Evolutionary conservation across 2,888 invertebrate species (phyloP).

Genomic region (Salpingus planirostris): DNA sequence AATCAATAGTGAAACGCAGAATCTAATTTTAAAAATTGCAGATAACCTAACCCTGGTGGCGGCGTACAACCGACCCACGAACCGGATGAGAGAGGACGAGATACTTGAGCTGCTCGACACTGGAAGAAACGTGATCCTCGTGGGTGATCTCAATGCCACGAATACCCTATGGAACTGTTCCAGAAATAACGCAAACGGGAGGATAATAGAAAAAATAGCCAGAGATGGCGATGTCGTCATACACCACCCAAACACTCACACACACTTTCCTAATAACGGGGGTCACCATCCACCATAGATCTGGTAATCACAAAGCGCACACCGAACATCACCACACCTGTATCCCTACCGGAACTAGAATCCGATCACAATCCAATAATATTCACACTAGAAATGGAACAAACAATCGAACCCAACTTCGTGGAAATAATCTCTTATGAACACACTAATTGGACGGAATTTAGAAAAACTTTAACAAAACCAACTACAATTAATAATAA

Average conservation of each 20-base stretch:
- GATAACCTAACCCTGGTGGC: too few species aligned
- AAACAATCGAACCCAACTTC: not conserved
- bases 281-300: conserved; percentile 3
- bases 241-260: conserved; percentile 1
- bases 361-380: too few species aligned
- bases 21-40: too few species aligned
- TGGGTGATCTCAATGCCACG: too few species aligned
- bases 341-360: conserved; percentile 5
- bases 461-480: conserved; percentile 1
- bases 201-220: not conserved
- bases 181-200: conserved; percentile 6
- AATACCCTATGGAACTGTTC: too few species aligned
- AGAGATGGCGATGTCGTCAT: not conserved
- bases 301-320: conserved; percentile 1
- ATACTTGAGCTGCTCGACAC: too few species aligned
- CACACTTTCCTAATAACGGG: conserved; percentile 4
- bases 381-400: not conserved
- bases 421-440: conserved; percentile 3
- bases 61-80: too few species aligned
- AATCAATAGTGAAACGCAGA: too few species aligned
- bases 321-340: not conserved
- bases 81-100: too few species aligned
- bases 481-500: conserved; percentile 3
- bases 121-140: too few species aligned
- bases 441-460: conserved; percentile 5